phyloP scores from a whole-genome alignment of 2,888 invertebrate species.

The Clivina fossor region DNA sequence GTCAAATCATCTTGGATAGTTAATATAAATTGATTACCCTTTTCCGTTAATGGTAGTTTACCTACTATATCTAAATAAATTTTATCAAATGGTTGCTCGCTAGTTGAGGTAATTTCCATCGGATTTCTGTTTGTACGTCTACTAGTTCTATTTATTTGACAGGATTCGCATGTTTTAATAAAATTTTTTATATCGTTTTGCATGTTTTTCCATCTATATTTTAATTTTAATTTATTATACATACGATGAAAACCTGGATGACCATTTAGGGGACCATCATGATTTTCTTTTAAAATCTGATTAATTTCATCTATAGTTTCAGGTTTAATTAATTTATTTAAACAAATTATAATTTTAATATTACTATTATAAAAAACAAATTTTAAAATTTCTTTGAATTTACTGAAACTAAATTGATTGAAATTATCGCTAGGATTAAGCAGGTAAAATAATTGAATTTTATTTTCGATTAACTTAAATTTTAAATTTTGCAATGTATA shows the following conservation, averaged over 20 bases:
- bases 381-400: too few species aligned
- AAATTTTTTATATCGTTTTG: constrained; percentile 44
- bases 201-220: constrained; percentile 45
- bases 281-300: constrained; percentile 38
- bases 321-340: too few species aligned
- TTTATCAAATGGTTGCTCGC: constrained; percentile 43
- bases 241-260: constrained; percentile 41
- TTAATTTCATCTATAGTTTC: too few species aligned
- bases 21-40: constrained; percentile 46
- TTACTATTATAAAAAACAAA: too few species aligned
- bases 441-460: too few species aligned
- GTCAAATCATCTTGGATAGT: constrained; percentile 48
- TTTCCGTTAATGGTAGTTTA: constrained; percentile 43
- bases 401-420: too few species aligned
- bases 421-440: too few species aligned
- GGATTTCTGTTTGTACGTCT: constrained; percentile 38
- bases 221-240: constrained; percentile 41
- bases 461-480: too few species aligned
- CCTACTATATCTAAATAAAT: constrained; percentile 46
- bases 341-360: too few species aligned
- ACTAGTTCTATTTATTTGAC: constrained; percentile 41
- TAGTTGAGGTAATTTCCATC: constrained; percentile 43
- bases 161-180: constrained; percentile 41
- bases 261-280: constrained; percentile 38
- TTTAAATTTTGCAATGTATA: too few species aligned